phyloP scores from a whole-genome alignment of 2,888 invertebrate species.

The Acleris literana region DNA sequence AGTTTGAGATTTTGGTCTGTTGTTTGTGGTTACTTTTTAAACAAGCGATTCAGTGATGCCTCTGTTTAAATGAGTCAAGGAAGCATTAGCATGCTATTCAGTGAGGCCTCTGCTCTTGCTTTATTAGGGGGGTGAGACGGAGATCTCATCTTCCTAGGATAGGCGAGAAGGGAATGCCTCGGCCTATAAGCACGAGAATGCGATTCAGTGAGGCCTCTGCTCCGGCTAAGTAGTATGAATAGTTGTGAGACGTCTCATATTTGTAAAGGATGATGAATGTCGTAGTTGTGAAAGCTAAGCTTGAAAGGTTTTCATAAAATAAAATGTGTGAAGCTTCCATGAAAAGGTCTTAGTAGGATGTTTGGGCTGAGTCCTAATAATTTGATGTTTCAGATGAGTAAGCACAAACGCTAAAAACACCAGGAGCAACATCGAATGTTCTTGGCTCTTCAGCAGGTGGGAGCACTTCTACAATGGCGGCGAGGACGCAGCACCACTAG shows the following conservation, averaged over 20 bases:
- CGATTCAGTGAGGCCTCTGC: constrained; percentile 4
- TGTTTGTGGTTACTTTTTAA: too few relatives aligned
- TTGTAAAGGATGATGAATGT: not conserved
- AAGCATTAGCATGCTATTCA: too few relatives aligned
- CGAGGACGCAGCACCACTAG: not conserved
- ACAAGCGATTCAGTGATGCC: constrained; percentile 3
- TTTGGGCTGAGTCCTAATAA: not conserved
- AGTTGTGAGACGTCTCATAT: not conserved
- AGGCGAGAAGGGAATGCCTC: not conserved
- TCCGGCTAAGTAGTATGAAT: not conserved
- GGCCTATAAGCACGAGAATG: not conserved
- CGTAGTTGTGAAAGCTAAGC: not conserved
- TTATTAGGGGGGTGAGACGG: not conserved
- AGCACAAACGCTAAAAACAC: not conserved
- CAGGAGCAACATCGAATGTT: not conserved
- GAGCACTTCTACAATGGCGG: not conserved
- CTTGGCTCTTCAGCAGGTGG: not conserved
- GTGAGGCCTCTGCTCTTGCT: too few relatives aligned
- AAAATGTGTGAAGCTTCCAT: not conserved
- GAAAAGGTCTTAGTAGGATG: not conserved
- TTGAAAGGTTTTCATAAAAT: not conserved
- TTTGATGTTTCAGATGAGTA: not conserved
- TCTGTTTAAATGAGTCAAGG: not conserved
- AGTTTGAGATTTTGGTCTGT: too few relatives aligned
- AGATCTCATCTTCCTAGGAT: not conserved